A percentile compares a stretch with the other conserved stretches of the same genome.
phyloP scores from a whole-genome alignment of 2,888 invertebrate species.

The Mythimna pallens region DNA sequence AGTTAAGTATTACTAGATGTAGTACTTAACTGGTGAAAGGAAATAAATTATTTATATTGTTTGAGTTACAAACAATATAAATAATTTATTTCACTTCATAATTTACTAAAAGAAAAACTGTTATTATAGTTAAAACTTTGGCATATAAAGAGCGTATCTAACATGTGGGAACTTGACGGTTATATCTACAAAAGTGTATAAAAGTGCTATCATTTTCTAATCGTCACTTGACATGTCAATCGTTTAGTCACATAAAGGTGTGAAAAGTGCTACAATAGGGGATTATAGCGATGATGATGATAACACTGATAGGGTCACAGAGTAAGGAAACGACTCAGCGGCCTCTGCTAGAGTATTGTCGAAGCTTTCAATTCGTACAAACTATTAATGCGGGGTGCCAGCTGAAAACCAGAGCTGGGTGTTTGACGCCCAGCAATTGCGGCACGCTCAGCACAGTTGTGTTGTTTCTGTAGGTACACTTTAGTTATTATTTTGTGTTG shows the following conservation, averaged over 20 bases:
- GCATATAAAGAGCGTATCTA: conserved; percentile 2
- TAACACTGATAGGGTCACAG: conserved; percentile 30
- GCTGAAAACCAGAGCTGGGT: too few species aligned
- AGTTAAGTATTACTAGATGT: too few species aligned
- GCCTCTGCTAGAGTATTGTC: neutral
- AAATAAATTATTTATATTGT: too few species aligned
- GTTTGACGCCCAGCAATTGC: too few species aligned
- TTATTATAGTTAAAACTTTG: neutral
- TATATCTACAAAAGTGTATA: conserved; percentile 1
- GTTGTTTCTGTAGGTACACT: too few species aligned
- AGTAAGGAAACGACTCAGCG: neutral
- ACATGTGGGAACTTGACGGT: conserved; percentile 21
- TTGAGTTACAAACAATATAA: too few species aligned
- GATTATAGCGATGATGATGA: conserved; percentile 40
- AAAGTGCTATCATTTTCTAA: conserved; percentile 31
- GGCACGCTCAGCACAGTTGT: too few species aligned
- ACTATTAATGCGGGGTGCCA: too few species aligned
- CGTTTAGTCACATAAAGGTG: conserved; percentile 35
- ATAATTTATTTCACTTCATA: too few species aligned
- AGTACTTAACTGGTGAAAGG: too few species aligned
- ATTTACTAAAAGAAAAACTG: neutral
- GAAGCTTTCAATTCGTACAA: neutral
- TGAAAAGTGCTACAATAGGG: conserved; percentile 49
- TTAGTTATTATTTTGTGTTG: too few species aligned
- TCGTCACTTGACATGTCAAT: conserved; percentile 41